Evolutionary conservation across 2,113 vertebrate genomes (phyloP), one percentile per base, ranked within the genome.

Genomic region (Bubalus kerabau): DNA sequence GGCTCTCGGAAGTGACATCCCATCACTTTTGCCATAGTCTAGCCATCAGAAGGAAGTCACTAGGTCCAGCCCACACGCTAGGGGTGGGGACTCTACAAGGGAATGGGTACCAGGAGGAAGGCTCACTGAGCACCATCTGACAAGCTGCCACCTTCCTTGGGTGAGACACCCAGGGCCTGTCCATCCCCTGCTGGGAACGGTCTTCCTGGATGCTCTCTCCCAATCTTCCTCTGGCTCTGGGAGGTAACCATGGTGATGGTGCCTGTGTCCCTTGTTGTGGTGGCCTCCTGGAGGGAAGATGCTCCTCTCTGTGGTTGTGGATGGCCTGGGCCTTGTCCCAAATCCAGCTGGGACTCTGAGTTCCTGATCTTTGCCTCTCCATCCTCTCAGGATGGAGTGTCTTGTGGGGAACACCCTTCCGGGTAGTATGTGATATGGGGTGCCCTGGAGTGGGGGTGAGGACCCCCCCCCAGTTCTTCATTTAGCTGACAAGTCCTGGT

Each of bases 51-150:
- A 83, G 32, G 19, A 80, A 52, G 24, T 80, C 46, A 26, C 28
- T 32, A 5, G 59, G 36, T 64, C 78, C 28, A 26, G 10, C 28
- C 7, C 46, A 28, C 67, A 8, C 0, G 1, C 80, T 28, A 6
- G 5, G 46, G 14, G 23, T 54, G 54, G 23, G 16, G 64, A n/a
- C 10, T 7, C 0, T 6, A 10, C 40, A 21, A 26, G 24, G 26
- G 1, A 56, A 1, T 2, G 2, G 36, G 21, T 21, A 30, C 21
- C 28, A 19, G 57, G 15, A 46, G n/a, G 36, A 16, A 24, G 60
- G 5, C 2, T 24, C 32, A 0, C 0, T 7, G 71, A 16, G 71
- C 52, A 6, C 26, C 19, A 2, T 30, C n/a, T 5, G 15, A 43
- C 76, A 62, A 52, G 76, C 36, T 6, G 36, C 40, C 50, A 17